Evolutionary conservation across 2,888 invertebrate genomes (phyloP).

Genomic region (Callimorpha dominula): DNA sequence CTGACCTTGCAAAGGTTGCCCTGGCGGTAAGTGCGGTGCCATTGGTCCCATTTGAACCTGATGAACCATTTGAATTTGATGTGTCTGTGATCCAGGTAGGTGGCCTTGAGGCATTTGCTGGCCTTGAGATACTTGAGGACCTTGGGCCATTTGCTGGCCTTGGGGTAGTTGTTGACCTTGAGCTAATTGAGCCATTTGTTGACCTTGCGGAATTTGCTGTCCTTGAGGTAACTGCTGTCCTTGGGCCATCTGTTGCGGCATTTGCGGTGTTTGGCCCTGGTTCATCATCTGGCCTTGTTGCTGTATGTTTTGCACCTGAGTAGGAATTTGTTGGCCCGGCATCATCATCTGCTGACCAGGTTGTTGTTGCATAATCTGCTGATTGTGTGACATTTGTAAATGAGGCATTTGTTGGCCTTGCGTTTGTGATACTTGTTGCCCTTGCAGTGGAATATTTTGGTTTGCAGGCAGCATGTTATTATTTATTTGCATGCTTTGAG

Average conservation of each 20-base stretch:
- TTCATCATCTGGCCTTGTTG: slow-evolving; percentile 66
- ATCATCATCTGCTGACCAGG: slow-evolving; percentile 57
- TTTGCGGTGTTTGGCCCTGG: slow-evolving; percentile 40
- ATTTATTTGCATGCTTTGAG: slow-evolving; percentile 58
- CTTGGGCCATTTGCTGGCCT: slow-evolving; percentile 45
- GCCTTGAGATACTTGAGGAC: slow-evolving; percentile 55
- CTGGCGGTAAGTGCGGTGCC: slow-evolving; percentile 49
- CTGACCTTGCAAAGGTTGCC: slow-evolving; percentile 52
- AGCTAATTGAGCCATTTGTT: slow-evolving; percentile 47
- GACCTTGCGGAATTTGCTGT: slow-evolving; percentile 57
- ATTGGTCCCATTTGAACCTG: slow-evolving; percentile 51
- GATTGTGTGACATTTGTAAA: slow-evolving; percentile 51
- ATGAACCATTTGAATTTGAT: slow-evolving; percentile 50
- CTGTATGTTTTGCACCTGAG: slow-evolving; percentile 51
- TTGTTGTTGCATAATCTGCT: slow-evolving; percentile 54
- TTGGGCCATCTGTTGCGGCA: slow-evolving; percentile 37
- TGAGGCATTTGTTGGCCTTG: slow-evolving; percentile 56
- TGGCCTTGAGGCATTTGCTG: slow-evolving; percentile 53
- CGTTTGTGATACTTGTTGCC: slow-evolving; percentile 58
- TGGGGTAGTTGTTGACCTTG: slow-evolving; percentile 46
- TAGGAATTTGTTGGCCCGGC: slow-evolving; percentile 53
- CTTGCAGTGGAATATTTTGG: slow-evolving; percentile 58
- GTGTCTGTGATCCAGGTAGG: slow-evolving; percentile 43
- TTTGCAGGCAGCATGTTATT: slow-evolving; percentile 60
- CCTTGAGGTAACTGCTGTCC: slow-evolving; percentile 49